phyloP scores from a whole-genome alignment of 2,113 vertebrate genomes.

The Archocentrus centrarchus region DNA sequence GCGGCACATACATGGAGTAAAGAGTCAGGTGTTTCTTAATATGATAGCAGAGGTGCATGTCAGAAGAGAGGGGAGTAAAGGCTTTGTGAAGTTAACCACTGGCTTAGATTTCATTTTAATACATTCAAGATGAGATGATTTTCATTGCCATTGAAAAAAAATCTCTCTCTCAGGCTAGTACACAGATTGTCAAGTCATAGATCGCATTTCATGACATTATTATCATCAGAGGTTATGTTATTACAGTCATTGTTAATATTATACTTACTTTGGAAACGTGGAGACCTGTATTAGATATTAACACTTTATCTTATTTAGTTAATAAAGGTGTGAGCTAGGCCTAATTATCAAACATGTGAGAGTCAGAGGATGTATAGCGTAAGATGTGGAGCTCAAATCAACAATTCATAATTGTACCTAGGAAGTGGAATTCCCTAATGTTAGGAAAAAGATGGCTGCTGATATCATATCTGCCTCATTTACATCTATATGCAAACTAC shows the following conservation, averaged over 20 bases:
- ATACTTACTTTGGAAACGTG: neutral
- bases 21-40: neutral
- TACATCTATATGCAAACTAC: slow-evolving; percentile 54
- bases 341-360: neutral
- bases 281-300: neutral
- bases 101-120: neutral
- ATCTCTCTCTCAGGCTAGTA: neutral
- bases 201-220: neutral
- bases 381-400: neutral
- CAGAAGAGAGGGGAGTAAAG: neutral
- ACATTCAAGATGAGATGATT: neutral
- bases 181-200: neutral
- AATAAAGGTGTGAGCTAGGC: neutral
- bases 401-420: neutral
- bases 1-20: neutral
- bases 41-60: neutral
- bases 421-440: slow-evolving; percentile 10
- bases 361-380: neutral
- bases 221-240: neutral
- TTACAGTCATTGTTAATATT: neutral
- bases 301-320: neutral
- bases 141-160: neutral
- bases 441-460: slow-evolving; percentile 29
- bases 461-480: slow-evolving; percentile 44
- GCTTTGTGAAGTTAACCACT: neutral